Percentiles rank a stretch among this genome's conserved stretches.
These are phyloP conservation scores for Drosophila aff. DNA, from an alignment of 1,140 invertebrate species.

Conservation along the genomic window DNA sequence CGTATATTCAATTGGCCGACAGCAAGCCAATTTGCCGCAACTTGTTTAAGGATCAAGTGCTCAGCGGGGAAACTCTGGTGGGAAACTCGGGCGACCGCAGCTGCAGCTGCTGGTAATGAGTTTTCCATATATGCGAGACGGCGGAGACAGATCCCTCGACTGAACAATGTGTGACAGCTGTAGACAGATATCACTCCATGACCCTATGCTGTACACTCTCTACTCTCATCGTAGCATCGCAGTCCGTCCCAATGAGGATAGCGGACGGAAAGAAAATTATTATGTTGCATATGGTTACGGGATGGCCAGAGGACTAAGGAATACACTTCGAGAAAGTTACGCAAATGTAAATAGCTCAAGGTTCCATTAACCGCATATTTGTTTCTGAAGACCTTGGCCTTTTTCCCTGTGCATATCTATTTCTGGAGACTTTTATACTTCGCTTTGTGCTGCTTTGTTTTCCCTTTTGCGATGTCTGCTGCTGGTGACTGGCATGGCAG, in stretches of 20 bases:
- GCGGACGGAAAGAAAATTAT: constrained; percentile 34
- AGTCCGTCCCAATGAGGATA: not conserved
- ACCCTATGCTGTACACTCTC: not conserved
- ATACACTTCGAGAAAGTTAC: constrained; percentile 1
- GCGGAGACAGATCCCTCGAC: constrained; percentile 24
- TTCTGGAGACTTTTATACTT: constrained; percentile 9
- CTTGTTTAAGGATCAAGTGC: constrained; percentile 37
- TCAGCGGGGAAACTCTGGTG: constrained; percentile 1
- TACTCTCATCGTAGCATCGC: not conserved
- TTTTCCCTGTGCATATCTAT: constrained; percentile 11
- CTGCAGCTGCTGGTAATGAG: constrained; percentile 52
- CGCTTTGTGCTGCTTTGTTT: constrained; percentile 37
- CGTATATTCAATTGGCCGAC: constrained; percentile 55
- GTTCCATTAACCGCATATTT: not conserved
- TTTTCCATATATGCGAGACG: constrained; percentile 39
- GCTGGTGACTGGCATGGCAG: constrained; percentile 36
- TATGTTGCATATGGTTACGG: constrained; percentile 36
- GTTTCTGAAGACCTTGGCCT: not conserved
- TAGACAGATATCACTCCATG: constrained; percentile 49
- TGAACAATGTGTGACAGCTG: constrained; percentile 50
- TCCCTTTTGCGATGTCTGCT: constrained; percentile 23
- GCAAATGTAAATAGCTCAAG: not conserved
- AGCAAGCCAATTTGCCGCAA: constrained; percentile 44
- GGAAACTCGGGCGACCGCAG: constrained; percentile 25
- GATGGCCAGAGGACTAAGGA: not conserved